Conservation (phyloP, 2,113 vertebrate genomes). For the Nycticebus coucang region DNA sequence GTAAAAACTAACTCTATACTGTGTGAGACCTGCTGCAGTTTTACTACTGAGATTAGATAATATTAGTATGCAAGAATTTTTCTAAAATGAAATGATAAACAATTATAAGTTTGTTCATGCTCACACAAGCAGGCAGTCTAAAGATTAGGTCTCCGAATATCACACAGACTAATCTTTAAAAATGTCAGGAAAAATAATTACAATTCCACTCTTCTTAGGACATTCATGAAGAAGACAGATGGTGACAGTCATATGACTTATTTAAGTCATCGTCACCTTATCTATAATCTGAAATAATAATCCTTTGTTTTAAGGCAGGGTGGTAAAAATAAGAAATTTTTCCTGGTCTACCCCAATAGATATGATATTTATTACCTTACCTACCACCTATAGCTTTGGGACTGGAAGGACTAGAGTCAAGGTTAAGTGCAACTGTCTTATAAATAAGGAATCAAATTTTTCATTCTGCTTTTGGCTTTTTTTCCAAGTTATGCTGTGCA, state of each 20-base stretch:
- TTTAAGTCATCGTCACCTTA: not conserved
- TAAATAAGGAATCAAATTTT: not conserved
- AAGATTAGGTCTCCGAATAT: not conserved
- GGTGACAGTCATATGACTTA: conserved; percentile 6
- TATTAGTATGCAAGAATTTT: not conserved
- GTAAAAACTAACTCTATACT: not conserved
- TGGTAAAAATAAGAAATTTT: not conserved
- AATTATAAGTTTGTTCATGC: not conserved
- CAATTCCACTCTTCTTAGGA: not conserved
- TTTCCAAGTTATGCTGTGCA: not conserved
- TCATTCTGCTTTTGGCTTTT: not conserved
- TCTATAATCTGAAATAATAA: not conserved
- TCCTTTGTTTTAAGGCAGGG: not conserved
- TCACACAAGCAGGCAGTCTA: not conserved
- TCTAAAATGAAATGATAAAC: not conserved
- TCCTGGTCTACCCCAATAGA: not conserved
- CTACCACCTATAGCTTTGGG: accelerated
- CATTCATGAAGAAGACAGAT: conserved; percentile 41
- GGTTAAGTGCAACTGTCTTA: not conserved
- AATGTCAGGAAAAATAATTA: not conserved
- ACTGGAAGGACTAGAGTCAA: not conserved
- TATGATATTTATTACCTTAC: not conserved
- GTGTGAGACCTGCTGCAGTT: not conserved
- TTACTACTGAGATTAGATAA: not conserved
- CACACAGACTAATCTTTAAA: not conserved